Evolutionary conservation across 2,113 vertebrate species (phyloP), one percentile per base, ranked within the genome.

Genomic region (Telmatochromis sp.): DNA sequence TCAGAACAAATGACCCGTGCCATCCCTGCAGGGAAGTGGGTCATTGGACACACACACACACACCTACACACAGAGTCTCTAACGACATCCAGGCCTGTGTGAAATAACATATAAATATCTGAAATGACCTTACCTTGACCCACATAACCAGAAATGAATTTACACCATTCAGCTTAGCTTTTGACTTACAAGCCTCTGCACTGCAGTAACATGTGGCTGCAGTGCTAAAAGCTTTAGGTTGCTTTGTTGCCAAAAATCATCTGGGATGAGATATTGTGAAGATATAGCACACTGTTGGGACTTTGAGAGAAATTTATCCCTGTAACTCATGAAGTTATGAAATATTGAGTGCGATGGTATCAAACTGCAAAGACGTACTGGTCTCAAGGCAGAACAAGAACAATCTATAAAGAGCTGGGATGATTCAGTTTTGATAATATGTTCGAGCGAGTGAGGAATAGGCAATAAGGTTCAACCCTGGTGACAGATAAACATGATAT

Each of bases 341-440:
- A 94, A 93, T 93, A 92, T 93, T 93, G 86, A 92, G 81, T 80
- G 57, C 5, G 91, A 94, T 93, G 15, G 63, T 90, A 92, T 94
- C 91, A 86, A 87, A 89, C 50, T 21, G 84, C 60, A 87, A 90
- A 92, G 83, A 91, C 93, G 83, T 78, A 83, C 82, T 80, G 47
- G 87, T 93, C 80, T 91, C 87, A 75, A 75, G 87, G 89, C 81
- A 86, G 73, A 89, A 86, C 31, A 89, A 75, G 33, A 88, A 80
- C 79, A 63, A 89, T 89, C 82, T 82, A 81, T 89, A 83, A 91
- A 88, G 84, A 91, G 71, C 92, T 89, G 60, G 47, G 68, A 87
- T 90, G 78, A 87, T 89, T 91, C 35, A 23, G 19, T 86, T 93
- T 85, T 80, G 91, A 93, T 93, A 89, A 83, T 83, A 91, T 92